phyloP scores from a whole-genome alignment of 2,888 invertebrate species.

The Troides aeacus region DNA sequence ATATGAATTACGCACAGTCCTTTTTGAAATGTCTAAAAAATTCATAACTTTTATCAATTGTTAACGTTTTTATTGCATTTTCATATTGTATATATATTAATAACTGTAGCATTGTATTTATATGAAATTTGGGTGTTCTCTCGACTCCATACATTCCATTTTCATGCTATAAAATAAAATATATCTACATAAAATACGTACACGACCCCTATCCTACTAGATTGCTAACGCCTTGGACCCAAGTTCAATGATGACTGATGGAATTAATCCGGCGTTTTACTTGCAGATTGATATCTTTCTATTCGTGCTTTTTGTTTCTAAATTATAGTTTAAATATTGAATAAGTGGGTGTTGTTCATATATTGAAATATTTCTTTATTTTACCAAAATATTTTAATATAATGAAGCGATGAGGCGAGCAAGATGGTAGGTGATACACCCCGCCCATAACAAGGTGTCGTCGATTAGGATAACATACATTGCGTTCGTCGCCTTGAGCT shows the following conservation, averaged over 20 bases:
- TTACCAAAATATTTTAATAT: too few species aligned
- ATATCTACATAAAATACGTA: neutral
- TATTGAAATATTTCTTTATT: too few species aligned
- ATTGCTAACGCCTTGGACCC: neutral
- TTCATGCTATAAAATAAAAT: conserved; percentile 8
- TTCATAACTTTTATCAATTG: conserved; percentile 23
- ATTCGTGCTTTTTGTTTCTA: conserved; percentile 20
- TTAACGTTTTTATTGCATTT: conserved; percentile 34
- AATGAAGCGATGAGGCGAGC: too few species aligned
- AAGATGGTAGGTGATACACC: too few species aligned
- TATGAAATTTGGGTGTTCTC: conserved; percentile 13
- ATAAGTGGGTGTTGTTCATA: conserved; percentile 10
- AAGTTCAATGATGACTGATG: conserved; percentile 5
- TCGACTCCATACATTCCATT: conserved; percentile 25
- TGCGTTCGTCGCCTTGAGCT: too few species aligned
- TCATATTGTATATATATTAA: conserved; percentile 5
- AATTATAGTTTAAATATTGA: conserved; percentile 20
- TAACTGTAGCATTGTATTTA: conserved; percentile 6
- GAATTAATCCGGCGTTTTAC: conserved; percentile 14
- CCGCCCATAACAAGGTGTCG: too few species aligned
- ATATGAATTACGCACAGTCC: conserved; percentile 52
- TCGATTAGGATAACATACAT: too few species aligned
- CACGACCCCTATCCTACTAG: too few species aligned
- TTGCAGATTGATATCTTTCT: conserved; percentile 24
- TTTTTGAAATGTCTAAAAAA: conserved; percentile 32